Base-by-base conservation (phyloP, 2,888 invertebrate genomes). In the Alcis repandata region DNA sequence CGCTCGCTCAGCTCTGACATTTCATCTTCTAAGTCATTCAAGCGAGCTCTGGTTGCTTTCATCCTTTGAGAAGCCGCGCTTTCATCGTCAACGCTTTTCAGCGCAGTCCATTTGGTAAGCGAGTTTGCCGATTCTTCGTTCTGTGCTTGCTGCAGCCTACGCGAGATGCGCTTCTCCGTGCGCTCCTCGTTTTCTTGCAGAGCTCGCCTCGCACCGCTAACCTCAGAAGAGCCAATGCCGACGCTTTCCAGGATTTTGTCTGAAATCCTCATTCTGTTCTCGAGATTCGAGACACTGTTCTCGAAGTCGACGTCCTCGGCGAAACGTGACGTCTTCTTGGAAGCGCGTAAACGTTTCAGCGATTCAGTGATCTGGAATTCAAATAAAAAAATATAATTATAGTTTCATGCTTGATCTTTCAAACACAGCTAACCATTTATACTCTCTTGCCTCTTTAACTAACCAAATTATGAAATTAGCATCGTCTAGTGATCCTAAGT, bases 21-120 rank as follows among this genome's bases (percentile, higher is more conserved):
- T 85, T 97, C 97, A 54, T 95, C 95, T 79, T 97, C 96, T 46
- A 97, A 89, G 77, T 97, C 96, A 40, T 94, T 94, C 17, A 97
- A 89, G 52, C 97, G 94, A 10, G 96, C 96, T 70, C 95, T 94
- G 1, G 95, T 94, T 32, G 94, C 95, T 74, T 94, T 95, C 0
- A 96, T 96, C 53, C 97, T 87, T 49, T 94, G 91, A 19, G 94
- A 94, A 0, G 97, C 96, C 0, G 95, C 95, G 67, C 91, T 94
- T 67, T 92, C 91, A 0, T 91, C 90, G 8, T 92, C 92, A 6
- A 76, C 83, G 36, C 79, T 79, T 49, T 94, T 94, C 13, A 96
- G 62, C n/a, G 95, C 95, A 0, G 95, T 92, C 96, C 96, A 96
- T 79, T 95, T 95, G 17, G 95, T 94, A n/a, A 95, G 79, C 1